Evolutionary conservation across 1,140 invertebrate species (phyloP).

Genomic region (Brevipalpus yothersi): DNA sequence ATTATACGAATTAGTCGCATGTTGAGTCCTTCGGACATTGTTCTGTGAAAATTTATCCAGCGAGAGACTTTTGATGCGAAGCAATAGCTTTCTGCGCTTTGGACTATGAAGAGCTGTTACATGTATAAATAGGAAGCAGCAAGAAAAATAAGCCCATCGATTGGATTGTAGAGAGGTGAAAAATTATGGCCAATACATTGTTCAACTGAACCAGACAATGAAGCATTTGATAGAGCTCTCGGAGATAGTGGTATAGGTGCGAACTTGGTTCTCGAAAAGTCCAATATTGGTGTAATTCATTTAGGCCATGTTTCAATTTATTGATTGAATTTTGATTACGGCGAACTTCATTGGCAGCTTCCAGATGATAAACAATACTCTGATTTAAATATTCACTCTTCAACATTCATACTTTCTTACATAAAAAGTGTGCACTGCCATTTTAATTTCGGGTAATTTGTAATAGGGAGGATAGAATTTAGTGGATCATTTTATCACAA

Average conservation of each 20-base stretch:
- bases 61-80: slow-evolving; percentile 89
- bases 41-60: slow-evolving; percentile 57
- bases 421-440: no score
- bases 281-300: background rate
- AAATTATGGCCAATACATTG: background rate
- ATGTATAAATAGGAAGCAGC: background rate
- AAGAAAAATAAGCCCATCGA: background rate
- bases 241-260: slow-evolving; percentile 8
- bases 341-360: slow-evolving; percentile 56
- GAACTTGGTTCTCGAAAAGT: background rate
- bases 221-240: slow-evolving; percentile 10
- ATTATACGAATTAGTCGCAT: slow-evolving; percentile 17
- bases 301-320: slow-evolving; percentile 1
- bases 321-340: background rate
- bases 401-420: no score
- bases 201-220: slow-evolving; percentile 9
- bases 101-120: slow-evolving; percentile 61
- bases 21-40: slow-evolving; percentile 11
- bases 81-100: slow-evolving; percentile 73
- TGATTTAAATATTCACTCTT: no score
- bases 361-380: slow-evolving; percentile 36
- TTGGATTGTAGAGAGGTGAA: background rate
- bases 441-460: slow-evolving; percentile 14
- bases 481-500: background rate
- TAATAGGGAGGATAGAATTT: background rate